Base-by-base conservation (phyloP, 2,797 vertebrate genomes). In the Thalassophryne amazonica region DNA sequence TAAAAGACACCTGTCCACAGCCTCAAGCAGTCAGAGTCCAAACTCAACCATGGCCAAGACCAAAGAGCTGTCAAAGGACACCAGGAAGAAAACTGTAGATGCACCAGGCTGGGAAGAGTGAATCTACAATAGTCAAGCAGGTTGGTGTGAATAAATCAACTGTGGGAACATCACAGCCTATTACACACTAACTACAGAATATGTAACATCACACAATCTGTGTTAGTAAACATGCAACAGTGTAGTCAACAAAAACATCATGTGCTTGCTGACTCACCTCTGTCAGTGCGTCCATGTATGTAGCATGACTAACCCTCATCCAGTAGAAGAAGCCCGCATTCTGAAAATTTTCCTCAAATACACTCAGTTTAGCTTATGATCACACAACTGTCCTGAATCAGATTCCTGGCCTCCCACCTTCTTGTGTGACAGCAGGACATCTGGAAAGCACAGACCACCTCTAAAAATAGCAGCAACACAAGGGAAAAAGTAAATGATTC, bases 391-490 rank as follows among this genome's bases (percentile, higher is more conserved):
- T 38, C 14, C 50, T 50, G 41, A 34, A 41, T 25, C 3, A 0
- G 11, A 37, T 61, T 35, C 50, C 24, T 1, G 15, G 12, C 36
- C 40, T 19, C 53, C 49, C 25, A 9, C 38, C 41, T 43, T 35
- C 45, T 54, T 18, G 36, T 84, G 83, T 87, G 59, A 87, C 76
- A 86, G 48, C 62, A 33, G 27, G 12, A 0, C n/a, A 52, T 25
- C 53, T 40, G 71, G 41, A 69, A 61, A 72, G 60, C 36, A 35
- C 39, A 60, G 34, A 33, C 42, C 5, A 12, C 18, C 20, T 42
- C 63, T 78, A 78, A 78, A 86, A 84, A 84, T 84, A 88, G 80
- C 69, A 24, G 29, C 54, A 61, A 76, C 75, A 48, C 60, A 45
- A 49, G 39, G 43, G 57, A 57, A 80, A 78, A 84, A 65, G 82